Percentiles rank a stretch among this genome's conserved stretches.
These are phyloP conservation scores for Leptonema lineaticorne DNA, from an alignment of 1,140 invertebrate genomes.

Conservation along the genomic window DNA sequence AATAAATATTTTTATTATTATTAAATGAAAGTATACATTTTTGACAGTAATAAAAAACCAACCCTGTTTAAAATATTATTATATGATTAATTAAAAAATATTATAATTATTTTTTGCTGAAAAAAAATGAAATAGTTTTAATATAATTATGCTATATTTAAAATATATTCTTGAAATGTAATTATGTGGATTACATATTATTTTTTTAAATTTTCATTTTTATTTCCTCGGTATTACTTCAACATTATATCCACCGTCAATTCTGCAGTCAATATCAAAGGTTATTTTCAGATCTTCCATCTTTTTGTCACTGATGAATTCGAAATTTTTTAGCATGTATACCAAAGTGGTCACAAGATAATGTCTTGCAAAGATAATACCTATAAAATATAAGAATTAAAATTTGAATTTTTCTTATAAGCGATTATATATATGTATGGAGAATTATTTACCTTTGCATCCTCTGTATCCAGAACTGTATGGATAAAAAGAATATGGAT, in stretches of 20 bases:
- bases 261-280: not conserved
- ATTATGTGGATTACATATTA: too few species aligned
- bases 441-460: constrained; percentile 9
- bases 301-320: not conserved
- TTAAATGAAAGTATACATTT: too few species aligned
- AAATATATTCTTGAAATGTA: too few species aligned
- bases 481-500: not conserved
- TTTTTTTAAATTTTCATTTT: too few species aligned
- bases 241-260: not conserved
- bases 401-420: not conserved
- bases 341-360: not conserved
- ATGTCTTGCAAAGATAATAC: not conserved
- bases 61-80: too few species aligned
- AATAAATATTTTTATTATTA: too few species aligned
- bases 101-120: too few species aligned
- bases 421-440: not conserved
- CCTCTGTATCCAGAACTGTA: not conserved
- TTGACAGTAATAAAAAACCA: not conserved
- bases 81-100: too few species aligned
- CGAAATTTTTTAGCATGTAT: constrained; percentile 3
- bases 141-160: too few species aligned
- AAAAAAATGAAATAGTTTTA: too few species aligned
- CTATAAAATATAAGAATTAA: too few species aligned
- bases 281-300: not conserved
- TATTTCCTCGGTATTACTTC: not conserved